Evolutionary conservation across 2,797 vertebrate species (phyloP).

Genomic region (Crypturellus tataupa): DNA sequence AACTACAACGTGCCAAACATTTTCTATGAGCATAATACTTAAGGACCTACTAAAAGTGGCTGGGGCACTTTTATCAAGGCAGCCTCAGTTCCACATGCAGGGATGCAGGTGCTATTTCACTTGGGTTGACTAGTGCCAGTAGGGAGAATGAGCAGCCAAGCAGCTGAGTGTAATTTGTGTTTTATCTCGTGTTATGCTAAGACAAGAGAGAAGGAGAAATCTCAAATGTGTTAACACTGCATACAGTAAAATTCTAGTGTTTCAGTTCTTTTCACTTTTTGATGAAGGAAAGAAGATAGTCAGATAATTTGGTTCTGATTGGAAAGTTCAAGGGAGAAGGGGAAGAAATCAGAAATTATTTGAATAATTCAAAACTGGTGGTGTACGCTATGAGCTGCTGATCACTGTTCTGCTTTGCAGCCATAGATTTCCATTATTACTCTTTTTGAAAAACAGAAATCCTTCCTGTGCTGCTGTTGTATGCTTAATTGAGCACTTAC

Average conservation of each 20-base stretch:
- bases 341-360: neutral
- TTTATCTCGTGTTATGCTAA: neutral
- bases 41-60: neutral
- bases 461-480: neutral
- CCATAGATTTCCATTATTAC: slow-evolving; percentile 31
- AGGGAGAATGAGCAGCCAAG: neutral
- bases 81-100: neutral
- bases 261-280: neutral
- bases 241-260: neutral
- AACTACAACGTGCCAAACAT: rapidly evolving
- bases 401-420: slow-evolving; percentile 14
- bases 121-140: rapidly evolving
- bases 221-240: neutral
- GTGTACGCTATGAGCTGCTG: neutral
- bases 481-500: slow-evolving; percentile 31
- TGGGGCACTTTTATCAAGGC: neutral
- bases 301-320: neutral
- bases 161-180: neutral
- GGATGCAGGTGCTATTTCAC: neutral
- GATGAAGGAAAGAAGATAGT: neutral
- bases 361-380: slow-evolving; percentile 11
- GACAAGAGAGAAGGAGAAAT: neutral
- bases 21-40: rapidly evolving
- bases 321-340: neutral
- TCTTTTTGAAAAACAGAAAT: slow-evolving; percentile 39